Percentiles rank a stretch among this genome's conserved stretches.
Conservation (phyloP, 1,140 invertebrate species). For the Euura saliciscinereae region DNA sequence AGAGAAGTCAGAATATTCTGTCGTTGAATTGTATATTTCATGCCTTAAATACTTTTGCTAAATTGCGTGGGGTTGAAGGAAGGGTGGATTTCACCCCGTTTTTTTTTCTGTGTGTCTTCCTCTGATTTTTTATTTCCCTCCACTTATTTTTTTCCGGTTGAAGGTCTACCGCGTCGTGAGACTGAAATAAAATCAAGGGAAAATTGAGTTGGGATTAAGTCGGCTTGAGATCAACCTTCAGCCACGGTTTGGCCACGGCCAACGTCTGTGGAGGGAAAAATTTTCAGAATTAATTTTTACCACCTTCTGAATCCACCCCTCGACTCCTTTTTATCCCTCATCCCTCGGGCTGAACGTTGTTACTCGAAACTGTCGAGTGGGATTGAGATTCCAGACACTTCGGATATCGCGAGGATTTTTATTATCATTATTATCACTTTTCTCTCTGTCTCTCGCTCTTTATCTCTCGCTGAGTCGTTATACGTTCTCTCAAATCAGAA, state of each 20-base stretch:
- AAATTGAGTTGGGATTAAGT: not conserved
- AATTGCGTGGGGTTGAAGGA: no score
- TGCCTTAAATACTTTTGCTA: no score
- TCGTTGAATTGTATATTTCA: no score
- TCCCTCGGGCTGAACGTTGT: not conserved
- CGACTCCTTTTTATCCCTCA: not conserved
- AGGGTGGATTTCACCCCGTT: not conserved
- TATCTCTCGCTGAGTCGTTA: not conserved
- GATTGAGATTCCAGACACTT: not conserved
- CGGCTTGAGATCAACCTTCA: not conserved
- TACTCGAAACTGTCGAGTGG: not conserved
- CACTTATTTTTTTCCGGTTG: no score
- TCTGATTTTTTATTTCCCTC: not conserved
- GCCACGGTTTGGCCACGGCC: not conserved
- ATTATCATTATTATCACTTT: not conserved
- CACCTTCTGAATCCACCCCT: not conserved
- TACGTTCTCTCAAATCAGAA: not conserved
- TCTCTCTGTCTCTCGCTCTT: not conserved
- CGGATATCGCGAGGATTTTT: not conserved
- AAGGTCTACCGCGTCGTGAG: not conserved
- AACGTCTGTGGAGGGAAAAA: not conserved
- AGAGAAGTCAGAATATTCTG: no score
- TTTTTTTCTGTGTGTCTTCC: conserved; percentile 17
- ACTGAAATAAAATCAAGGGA: not conserved
- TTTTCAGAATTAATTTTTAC: not conserved